Evolutionary conservation across 1,140 invertebrate genomes (phyloP).

Genomic region (Fragariocoptes setiger): DNA sequence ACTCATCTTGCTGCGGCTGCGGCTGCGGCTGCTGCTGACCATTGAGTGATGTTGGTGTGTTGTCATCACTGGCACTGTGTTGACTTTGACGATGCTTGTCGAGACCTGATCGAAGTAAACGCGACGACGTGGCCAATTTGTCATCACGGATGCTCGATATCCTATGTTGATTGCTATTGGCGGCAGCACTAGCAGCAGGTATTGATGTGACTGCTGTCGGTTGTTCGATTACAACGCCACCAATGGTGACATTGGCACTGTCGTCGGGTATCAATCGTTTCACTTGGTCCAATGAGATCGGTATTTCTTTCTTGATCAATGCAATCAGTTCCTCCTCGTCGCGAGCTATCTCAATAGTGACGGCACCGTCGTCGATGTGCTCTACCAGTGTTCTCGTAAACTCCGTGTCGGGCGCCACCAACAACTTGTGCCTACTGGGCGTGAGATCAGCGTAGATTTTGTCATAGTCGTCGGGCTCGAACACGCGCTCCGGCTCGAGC

Average conservation of each 20-base stretch:
- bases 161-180: too few species aligned
- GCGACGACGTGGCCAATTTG: background rate
- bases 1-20: background rate
- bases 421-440: background rate
- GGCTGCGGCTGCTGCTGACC: background rate
- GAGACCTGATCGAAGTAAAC: background rate
- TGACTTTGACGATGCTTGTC: background rate
- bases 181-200: too few species aligned
- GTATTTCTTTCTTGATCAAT: background rate
- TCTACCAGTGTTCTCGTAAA: background rate
- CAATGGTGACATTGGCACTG: background rate
- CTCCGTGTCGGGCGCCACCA: background rate
- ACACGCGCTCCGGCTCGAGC: background rate
- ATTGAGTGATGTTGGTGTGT: background rate
- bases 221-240: background rate
- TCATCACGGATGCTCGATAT: too few species aligned
- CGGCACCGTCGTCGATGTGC: background rate
- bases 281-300: background rate
- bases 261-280: background rate
- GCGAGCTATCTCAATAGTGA: background rate
- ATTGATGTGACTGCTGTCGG: too few species aligned
- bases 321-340: background rate
- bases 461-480: slow-evolving; percentile 37
- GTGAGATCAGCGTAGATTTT: slow-evolving; percentile 64
- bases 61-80: background rate